Conservation (phyloP, 2,113 vertebrate species). For the Limnothrissa miodon region DNA sequence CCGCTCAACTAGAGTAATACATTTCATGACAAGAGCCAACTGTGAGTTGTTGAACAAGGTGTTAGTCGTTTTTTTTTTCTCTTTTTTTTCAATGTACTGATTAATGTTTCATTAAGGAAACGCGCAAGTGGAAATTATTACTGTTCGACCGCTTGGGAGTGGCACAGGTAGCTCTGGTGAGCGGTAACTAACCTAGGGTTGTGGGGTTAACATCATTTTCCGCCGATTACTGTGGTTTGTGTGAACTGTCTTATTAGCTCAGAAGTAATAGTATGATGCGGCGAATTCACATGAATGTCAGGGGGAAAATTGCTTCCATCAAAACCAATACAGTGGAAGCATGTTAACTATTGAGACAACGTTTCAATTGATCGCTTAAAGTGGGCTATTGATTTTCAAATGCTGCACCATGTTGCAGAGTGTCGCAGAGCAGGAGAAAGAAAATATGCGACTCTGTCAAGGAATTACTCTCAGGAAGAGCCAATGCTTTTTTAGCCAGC, state of each 20-base stretch:
- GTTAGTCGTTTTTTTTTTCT: neutral
- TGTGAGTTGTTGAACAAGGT: constrained; percentile 32
- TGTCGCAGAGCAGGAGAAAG: neutral
- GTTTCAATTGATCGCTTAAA: constrained; percentile 47
- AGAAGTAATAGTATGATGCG: constrained; percentile 9
- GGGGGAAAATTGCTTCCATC: constrained; percentile 18
- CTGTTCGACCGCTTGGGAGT: neutral
- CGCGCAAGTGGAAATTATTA: neutral
- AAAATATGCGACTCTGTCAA: neutral
- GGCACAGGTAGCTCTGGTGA: neutral
- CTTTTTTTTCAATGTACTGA: neutral
- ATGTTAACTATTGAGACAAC: constrained; percentile 41
- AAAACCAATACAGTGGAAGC: constrained; percentile 23
- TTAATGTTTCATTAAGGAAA: constrained; percentile 1
- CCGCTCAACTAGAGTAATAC: constrained; percentile 26
- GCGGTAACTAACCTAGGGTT: constrained; percentile 18
- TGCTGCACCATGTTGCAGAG: neutral
- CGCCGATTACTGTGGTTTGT: neutral
- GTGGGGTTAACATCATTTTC: constrained; percentile 19
- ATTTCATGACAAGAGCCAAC: neutral
- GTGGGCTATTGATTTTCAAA: constrained; percentile 41
- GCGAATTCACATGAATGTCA: constrained; percentile 28
- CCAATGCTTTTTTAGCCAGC: neutral
- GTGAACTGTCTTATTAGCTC: neutral
- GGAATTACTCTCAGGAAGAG: neutral